A percentile compares a stretch with the other conserved stretches of the same genome.
phyloP scores from a whole-genome alignment of 2,797 vertebrate genomes.

The Simalia tracyae region DNA sequence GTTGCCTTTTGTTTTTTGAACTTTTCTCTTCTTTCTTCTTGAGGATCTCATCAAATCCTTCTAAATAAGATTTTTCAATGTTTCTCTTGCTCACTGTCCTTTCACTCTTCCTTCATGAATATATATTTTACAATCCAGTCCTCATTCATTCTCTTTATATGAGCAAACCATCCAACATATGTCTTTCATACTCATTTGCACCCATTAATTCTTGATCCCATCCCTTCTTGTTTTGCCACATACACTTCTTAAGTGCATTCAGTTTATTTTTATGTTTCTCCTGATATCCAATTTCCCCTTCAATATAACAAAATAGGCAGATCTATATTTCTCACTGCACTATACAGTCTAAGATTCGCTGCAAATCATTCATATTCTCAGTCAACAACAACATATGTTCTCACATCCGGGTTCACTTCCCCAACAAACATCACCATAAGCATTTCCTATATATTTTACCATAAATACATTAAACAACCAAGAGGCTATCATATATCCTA shows the following conservation, averaged over 20 bases:
- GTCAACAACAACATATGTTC: not conserved
- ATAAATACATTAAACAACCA: not conserved
- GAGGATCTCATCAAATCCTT: not conserved
- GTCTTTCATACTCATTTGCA: not conserved
- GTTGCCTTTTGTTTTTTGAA: not conserved
- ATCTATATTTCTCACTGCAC: not conserved
- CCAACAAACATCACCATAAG: not conserved
- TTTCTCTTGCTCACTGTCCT: not conserved
- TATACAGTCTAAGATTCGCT: not conserved
- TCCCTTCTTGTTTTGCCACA: not conserved
- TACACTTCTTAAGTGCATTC: not conserved
- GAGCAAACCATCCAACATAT: not conserved
- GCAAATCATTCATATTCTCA: not conserved
- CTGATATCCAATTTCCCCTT: not conserved
- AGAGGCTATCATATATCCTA: not conserved
- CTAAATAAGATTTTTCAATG: not conserved
- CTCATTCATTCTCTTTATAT: not conserved
- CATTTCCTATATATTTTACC: not conserved
- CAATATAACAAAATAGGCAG: not conserved
- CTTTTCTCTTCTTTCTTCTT: not conserved
- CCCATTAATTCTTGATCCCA: not conserved
- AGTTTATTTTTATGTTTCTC: not conserved
- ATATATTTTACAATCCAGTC: not conserved
- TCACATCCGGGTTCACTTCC: not conserved
- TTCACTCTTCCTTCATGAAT: not conserved